These are phyloP conservation scores for Serranus cabrilla DNA, from an alignment of 2,797 vertebrate species.

Conservation along the genomic window DNA sequence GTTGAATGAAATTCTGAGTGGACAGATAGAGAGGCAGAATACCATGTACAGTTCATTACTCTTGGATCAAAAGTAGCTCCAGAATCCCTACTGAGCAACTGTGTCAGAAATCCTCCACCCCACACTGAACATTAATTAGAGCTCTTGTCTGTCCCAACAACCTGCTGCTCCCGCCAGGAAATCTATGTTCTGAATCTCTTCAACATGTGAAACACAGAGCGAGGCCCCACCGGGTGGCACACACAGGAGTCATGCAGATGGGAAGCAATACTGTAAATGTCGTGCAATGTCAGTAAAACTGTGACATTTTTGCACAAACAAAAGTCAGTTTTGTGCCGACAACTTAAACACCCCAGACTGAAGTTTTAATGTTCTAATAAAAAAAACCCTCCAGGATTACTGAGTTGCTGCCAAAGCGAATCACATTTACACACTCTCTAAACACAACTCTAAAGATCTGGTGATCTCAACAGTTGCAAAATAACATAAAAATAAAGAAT, in stretches of 20 bases:
- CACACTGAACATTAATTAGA: slow-evolving; percentile 75
- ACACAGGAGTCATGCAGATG: slow-evolving; percentile 25
- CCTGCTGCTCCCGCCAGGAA: slow-evolving; percentile 67
- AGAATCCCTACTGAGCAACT: slow-evolving; percentile 58
- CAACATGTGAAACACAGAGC: slow-evolving; percentile 42
- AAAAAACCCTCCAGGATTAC: background rate
- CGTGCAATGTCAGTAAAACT: background rate
- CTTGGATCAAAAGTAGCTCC: slow-evolving; percentile 50
- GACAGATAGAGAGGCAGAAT: slow-evolving; percentile 28
- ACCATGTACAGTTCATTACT: slow-evolving; percentile 61
- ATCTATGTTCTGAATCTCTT: slow-evolving; percentile 45
- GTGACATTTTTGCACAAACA: slow-evolving; percentile 12
- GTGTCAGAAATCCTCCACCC: slow-evolving; percentile 65
- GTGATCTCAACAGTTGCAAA: background rate
- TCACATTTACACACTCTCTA: background rate
- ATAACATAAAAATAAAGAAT: too few relatives aligned
- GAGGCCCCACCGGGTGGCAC: background rate
- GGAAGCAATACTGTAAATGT: slow-evolving; percentile 18
- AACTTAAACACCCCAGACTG: background rate
- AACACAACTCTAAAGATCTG: background rate
- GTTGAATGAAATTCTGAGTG: slow-evolving; percentile 19
- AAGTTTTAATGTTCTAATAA: background rate
- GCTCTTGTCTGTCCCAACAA: slow-evolving; percentile 67
- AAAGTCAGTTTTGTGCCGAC: background rate
- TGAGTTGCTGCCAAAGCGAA: background rate